Base-by-base conservation (phyloP, 1,140 invertebrate genomes). In the Eupristina koningsbergeri region DNA sequence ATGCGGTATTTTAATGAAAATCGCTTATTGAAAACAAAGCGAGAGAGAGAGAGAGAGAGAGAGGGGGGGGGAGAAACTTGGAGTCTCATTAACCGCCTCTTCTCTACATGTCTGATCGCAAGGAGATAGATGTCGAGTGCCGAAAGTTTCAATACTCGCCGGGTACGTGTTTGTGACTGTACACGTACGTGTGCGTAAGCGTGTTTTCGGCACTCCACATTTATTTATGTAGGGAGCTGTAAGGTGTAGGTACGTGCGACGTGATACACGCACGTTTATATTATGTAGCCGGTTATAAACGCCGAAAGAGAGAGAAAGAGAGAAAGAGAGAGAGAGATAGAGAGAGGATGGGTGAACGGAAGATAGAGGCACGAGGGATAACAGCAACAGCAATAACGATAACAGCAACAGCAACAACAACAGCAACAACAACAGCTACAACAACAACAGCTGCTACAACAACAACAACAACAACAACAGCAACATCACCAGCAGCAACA, bases 181-280 rank as follows among this genome's bases (percentile, higher is more conserved):
- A 58, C 31, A 36, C 69, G 17, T 69, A 76, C 50, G 22, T 61
- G 64, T 69, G 36, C n/a, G n/a, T n/a, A n/a, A n/a, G 29, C 36
- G 13, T 75, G 50, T 77, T 50, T 53, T 34, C 45, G 26, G 39
- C 34, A 64, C 39, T 1, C 5, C 26, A 58, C 31, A 36, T 80
- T 17, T 69, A 76, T 69, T 34, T 61, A 69, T 69, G 36, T n/a
- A 8, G n/a, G 73, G 39, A 64, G 41, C 15, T 39, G 53, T 64
- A 63, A 81, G 58, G 41, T 80, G 67, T 64, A 47, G 15, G 22
- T 34, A n/a, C n/a, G n/a, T 58, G 63, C 15, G 15, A 63, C 69
- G 63, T 82, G 74, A 34, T 74, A 45, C 58, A 76, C 77, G 53
- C 71, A 80, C 31, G 47, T 67, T 31, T 80, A 71, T 71, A 80